These are phyloP conservation scores for Anomalospiza imberbis DNA, from an alignment of 2,797 vertebrate genomes.

Conservation along the genomic window DNA sequence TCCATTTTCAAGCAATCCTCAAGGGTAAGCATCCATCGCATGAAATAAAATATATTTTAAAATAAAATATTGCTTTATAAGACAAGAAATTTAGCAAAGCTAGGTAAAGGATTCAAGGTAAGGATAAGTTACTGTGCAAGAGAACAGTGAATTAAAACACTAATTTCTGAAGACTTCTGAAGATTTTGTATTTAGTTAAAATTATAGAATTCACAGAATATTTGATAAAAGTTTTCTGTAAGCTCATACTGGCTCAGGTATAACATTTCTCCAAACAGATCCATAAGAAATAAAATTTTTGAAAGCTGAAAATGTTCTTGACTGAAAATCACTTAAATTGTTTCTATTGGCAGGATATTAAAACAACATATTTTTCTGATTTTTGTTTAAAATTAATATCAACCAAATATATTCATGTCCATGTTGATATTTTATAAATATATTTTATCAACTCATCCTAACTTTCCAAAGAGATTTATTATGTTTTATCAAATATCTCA, in stretches of 20 bases:
- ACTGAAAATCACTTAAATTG: background rate
- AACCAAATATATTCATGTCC: background rate
- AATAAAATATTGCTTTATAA: background rate
- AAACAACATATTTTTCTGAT: background rate
- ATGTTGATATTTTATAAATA: background rate
- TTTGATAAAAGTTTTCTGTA: background rate
- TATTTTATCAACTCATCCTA: background rate
- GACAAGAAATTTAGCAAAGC: background rate
- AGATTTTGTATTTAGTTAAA: background rate
- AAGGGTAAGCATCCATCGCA: background rate
- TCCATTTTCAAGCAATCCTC: background rate
- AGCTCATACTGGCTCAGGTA: background rate
- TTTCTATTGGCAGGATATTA: background rate
- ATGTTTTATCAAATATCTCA: constrained; percentile 18
- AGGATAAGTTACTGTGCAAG: background rate
- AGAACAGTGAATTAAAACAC: background rate
- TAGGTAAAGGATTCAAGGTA: background rate
- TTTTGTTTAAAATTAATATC: background rate
- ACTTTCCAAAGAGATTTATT: background rate
- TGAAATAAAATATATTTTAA: background rate
- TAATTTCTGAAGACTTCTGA: background rate
- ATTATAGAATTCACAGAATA: background rate
- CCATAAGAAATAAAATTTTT: background rate
- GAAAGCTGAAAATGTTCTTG: background rate
- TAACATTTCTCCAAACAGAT: background rate